phyloP scores from a whole-genome alignment of 2,797 vertebrate genomes.

The Cetoscarus ocellatus region DNA sequence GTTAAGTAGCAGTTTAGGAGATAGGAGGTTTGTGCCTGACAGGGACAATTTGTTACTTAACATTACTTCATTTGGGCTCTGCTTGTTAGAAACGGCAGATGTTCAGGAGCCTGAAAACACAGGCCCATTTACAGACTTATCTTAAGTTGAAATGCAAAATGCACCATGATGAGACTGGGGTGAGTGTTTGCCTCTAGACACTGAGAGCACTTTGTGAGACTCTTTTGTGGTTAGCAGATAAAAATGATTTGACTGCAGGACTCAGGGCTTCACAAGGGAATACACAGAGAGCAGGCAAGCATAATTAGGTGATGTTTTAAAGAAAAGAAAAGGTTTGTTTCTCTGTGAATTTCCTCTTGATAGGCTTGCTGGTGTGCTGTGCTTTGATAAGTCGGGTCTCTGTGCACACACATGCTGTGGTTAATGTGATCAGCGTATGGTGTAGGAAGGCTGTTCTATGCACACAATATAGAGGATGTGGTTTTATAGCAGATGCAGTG shows the following conservation, averaged over 20 bases:
- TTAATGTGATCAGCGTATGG: background rate
- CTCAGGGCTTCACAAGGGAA: conserved; percentile 8
- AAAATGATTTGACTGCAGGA: conserved; percentile 59
- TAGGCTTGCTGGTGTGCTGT: background rate
- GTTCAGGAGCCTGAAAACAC: background rate
- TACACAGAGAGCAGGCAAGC: conserved; percentile 22
- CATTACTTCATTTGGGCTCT: too few relatives aligned
- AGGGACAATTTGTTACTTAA: too few relatives aligned
- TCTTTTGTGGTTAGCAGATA: conserved; percentile 37
- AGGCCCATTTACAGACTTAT: conserved; percentile 14
- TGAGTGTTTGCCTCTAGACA: conserved; percentile 13
- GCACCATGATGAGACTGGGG: conserved; percentile 22
- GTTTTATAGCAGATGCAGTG: conserved; percentile 13
- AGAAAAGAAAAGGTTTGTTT: background rate
- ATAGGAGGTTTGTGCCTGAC: too few relatives aligned
- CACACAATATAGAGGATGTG: conserved; percentile 46
- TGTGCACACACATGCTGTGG: conserved; percentile 4
- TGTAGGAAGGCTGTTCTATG: conserved; percentile 2
- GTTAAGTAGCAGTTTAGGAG: too few relatives aligned
- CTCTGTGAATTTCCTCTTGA: background rate
- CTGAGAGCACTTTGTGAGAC: conserved; percentile 5
- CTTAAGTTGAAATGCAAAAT: conserved; percentile 48
- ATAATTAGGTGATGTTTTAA: conserved; percentile 21
- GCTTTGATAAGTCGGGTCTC: background rate
- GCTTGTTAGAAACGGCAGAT: background rate